Evolutionary conservation across 2,113 vertebrate species (phyloP).

Genomic region (Deroptyus accipitrinus): DNA sequence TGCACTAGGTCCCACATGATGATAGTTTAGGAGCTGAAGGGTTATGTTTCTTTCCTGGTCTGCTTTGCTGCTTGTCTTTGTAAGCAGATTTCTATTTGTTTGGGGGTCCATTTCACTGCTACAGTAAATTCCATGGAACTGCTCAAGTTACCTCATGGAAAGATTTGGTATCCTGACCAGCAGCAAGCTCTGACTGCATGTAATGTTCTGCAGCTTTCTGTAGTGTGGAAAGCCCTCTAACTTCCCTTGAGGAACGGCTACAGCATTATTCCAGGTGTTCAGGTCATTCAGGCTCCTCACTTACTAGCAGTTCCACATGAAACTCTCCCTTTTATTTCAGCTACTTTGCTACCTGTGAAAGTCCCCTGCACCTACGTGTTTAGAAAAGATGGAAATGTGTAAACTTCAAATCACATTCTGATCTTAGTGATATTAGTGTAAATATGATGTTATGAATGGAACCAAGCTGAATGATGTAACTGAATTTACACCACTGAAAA

Average conservation of each 20-base stretch:
- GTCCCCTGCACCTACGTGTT: not conserved
- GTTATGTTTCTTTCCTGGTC: accelerated
- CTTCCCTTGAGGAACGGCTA: not conserved
- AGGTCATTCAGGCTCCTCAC: not conserved
- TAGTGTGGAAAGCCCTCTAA: not conserved
- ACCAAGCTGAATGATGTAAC: not conserved
- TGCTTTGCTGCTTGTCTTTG: not conserved
- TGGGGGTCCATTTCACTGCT: not conserved
- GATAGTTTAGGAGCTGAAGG: not conserved
- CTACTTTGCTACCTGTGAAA: not conserved
- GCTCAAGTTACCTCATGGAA: not conserved
- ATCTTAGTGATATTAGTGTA: not conserved
- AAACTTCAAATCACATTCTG: not conserved
- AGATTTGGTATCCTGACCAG: not conserved
- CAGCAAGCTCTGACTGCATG: not conserved
- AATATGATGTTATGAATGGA: not conserved
- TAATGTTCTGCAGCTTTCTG: not conserved
- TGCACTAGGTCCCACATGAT: not conserved
- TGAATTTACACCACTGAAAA: not conserved
- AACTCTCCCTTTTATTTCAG: not conserved
- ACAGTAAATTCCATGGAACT: not conserved
- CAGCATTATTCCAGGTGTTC: not conserved
- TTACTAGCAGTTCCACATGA: not conserved
- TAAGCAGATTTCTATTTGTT: not conserved
- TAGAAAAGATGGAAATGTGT: not conserved